These are phyloP conservation scores for Metacarcinus magister DNA, from an alignment of 2,888 invertebrate species.

Conservation along the genomic window DNA sequence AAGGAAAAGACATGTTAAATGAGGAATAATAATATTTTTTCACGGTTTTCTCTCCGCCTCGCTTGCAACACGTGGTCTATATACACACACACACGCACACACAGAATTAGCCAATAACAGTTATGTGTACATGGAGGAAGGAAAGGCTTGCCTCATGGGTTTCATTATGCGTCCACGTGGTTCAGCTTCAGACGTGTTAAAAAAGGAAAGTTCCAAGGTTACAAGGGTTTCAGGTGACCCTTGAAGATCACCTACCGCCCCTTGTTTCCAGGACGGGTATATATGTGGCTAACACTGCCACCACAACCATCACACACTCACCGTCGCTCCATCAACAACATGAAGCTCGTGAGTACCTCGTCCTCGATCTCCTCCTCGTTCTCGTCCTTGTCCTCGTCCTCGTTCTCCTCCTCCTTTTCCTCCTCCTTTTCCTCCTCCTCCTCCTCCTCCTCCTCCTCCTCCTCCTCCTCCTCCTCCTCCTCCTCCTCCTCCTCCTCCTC, in stretches of 20 bases:
- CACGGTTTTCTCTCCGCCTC: not conserved
- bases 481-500: too few relatives aligned
- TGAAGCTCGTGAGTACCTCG: slow-evolving; percentile 57
- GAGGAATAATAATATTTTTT: not conserved
- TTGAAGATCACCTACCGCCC: slow-evolving; percentile 20
- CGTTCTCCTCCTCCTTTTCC: too few relatives aligned
- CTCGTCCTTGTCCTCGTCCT: not conserved
- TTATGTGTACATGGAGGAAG: not conserved
- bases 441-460: too few relatives aligned
- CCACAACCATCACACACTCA: not conserved
- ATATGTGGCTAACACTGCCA: not conserved
- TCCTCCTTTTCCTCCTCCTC: too few relatives aligned
- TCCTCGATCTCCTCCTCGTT: not conserved
- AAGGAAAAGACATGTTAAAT: not conserved
- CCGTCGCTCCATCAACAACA: not conserved
- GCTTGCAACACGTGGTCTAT: not conserved
- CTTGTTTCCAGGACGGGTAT: slow-evolving; percentile 37
- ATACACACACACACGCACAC: too few relatives aligned
- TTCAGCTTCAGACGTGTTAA: not conserved
- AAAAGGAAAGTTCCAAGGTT: not conserved
- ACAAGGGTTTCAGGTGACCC: not conserved
- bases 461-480: too few relatives aligned
- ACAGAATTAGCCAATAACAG: not conserved
- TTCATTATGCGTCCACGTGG: not conserved
- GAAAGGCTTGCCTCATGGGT: not conserved